phyloP scores from a whole-genome alignment of 2,113 vertebrate species.

The Siniperca chuatsi region DNA sequence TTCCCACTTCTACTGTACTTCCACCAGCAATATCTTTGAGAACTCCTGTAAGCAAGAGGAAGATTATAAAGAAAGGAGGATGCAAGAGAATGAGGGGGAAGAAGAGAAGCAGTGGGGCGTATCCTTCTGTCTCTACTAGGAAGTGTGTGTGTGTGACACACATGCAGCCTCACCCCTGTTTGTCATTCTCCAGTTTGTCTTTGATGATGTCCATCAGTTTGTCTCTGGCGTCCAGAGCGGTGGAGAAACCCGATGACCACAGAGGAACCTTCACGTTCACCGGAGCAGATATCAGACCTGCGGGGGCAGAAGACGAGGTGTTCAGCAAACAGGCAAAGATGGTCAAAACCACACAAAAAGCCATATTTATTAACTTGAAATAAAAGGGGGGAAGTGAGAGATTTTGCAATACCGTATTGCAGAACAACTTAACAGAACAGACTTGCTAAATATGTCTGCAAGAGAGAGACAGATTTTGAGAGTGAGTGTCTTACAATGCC shows the following conservation, averaged over 20 bases:
- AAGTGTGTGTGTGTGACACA: background rate
- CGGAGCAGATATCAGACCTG: slow-evolving; percentile 82
- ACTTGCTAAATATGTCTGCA: background rate
- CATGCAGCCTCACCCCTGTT: slow-evolving; percentile 64
- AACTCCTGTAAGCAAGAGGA: background rate
- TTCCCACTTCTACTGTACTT: background rate
- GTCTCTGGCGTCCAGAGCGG: slow-evolving; percentile 74
- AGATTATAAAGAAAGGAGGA: background rate
- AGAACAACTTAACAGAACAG: background rate
- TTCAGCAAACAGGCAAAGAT: background rate
- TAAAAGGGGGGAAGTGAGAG: slow-evolving; percentile 24
- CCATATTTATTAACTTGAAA: background rate
- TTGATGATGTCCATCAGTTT: slow-evolving; percentile 79
- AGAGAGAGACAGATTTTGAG: background rate
- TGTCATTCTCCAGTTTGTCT: slow-evolving; percentile 76
- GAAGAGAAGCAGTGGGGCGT: background rate
- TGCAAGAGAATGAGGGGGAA: background rate
- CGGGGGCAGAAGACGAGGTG: background rate
- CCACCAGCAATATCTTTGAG: background rate
- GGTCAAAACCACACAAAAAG: background rate
- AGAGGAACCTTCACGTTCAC: slow-evolving; percentile 77
- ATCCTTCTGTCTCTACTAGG: background rate
- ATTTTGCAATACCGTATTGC: slow-evolving; percentile 30
- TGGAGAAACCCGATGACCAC: slow-evolving; percentile 80
- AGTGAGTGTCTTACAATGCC: background rate